These are phyloP conservation scores for Pontoporia blainvillei DNA, from an alignment of 2,113 vertebrate genomes.

Conservation along the genomic window DNA sequence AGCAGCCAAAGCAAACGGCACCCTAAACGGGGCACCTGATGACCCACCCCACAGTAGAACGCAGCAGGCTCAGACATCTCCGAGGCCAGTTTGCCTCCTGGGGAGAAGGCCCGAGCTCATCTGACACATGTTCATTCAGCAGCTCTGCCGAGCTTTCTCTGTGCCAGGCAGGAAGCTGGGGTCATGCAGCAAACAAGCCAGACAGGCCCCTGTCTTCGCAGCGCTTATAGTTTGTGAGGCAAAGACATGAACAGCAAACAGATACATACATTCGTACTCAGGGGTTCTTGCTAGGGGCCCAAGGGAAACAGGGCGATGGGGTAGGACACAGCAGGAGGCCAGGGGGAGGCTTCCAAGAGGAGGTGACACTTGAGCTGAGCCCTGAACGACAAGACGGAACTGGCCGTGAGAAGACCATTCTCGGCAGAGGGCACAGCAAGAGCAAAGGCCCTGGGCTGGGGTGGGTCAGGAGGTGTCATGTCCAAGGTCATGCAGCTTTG, in stretches of 20 bases:
- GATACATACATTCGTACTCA: rapidly evolving
- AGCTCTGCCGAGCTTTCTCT: too few species aligned
- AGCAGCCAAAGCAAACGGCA: not conserved
- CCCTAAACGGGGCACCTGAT: not conserved
- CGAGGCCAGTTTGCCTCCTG: not conserved
- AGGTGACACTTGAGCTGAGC: not conserved
- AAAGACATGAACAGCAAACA: not conserved
- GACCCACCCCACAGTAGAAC: not conserved
- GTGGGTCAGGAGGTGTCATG: not conserved
- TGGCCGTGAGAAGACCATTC: not conserved
- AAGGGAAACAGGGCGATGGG: not conserved
- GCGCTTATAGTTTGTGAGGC: not conserved
- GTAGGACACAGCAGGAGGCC: rapidly evolving
- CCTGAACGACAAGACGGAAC: not conserved
- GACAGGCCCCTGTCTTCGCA: not conserved
- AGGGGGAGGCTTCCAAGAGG: not conserved
- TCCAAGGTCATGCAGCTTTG: rapidly evolving
- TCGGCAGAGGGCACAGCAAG: not conserved
- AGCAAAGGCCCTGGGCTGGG: not conserved
- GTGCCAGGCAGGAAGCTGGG: not conserved
- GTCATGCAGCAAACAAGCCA: not conserved
- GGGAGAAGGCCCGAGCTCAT: not conserved
- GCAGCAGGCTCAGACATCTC: too few species aligned
- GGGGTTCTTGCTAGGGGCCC: not conserved
- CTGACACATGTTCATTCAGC: rapidly evolving